A percentile compares a stretch with the other conserved stretches of the same genome.
Conservation (phyloP, 2,888 invertebrate species). For the Hesperia comma region DNA sequence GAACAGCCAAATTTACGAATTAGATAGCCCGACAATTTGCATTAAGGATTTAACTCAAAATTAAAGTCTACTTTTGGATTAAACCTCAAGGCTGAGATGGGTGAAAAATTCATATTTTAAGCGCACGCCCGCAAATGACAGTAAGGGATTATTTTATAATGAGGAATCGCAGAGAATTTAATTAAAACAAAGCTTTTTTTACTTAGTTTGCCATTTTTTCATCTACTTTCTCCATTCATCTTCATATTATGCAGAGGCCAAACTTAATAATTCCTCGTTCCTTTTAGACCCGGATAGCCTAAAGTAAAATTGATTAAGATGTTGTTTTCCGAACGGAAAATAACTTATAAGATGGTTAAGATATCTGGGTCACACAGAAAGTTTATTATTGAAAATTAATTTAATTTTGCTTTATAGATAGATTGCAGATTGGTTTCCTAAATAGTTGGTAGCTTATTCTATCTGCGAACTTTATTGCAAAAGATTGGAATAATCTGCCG, state of each 20-base stretch:
- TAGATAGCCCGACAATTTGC: neutral
- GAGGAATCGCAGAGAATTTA: slow-evolving; percentile 9
- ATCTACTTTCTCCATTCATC: slow-evolving; percentile 2
- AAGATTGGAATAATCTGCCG: no score
- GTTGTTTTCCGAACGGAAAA: neutral
- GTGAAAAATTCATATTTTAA: slow-evolving; percentile 10
- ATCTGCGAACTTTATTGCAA: no score
- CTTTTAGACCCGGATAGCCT: neutral
- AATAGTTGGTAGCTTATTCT: no score
- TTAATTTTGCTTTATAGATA: no score
- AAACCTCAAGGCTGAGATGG: slow-evolving; percentile 1
- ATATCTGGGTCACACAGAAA: no score
- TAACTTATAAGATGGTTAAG: no score
- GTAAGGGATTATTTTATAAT: slow-evolving; percentile 9
- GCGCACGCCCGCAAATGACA: slow-evolving; percentile 12
- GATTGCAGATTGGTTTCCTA: no score
- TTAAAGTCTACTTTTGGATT: neutral
- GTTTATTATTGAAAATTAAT: no score
- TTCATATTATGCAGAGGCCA: neutral
- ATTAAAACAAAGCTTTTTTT: slow-evolving; percentile 9
- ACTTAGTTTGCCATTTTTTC: slow-evolving; percentile 5
- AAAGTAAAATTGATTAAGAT: neutral
- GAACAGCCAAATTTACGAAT: neutral
- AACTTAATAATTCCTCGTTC: slow-evolving; percentile 1
- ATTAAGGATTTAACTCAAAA: slow-evolving; percentile 8